Evolutionary conservation across 2,797 vertebrate species (phyloP).

Genomic region (Triplophysa yarkandensis): DNA sequence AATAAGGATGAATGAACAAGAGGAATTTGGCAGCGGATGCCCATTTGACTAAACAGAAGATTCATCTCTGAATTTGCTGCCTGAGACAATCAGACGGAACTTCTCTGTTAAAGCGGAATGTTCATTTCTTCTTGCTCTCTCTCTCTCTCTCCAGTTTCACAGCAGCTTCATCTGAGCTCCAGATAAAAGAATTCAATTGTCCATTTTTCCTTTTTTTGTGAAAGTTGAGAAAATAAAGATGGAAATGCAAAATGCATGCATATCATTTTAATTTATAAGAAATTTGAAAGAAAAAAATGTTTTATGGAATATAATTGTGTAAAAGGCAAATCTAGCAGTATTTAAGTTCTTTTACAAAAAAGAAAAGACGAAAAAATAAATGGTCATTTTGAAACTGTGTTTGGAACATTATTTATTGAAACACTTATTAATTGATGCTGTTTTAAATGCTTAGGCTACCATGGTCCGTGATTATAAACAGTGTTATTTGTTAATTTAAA

Average conservation of each 20-base stretch:
- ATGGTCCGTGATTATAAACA: neutral
- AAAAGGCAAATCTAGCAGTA: conserved; percentile 82
- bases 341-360: conserved; percentile 88
- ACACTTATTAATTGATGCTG: conserved; percentile 1
- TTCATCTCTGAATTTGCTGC: conserved; percentile 63
- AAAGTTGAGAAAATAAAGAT: conserved; percentile 79
- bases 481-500: neutral
- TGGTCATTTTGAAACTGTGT: conserved; percentile 66
- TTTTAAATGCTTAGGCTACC: neutral
- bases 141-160: conserved; percentile 39
- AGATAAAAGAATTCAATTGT: conserved; percentile 52
- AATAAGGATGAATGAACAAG: conserved; percentile 64
- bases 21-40: conserved; percentile 62
- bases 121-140: conserved; percentile 49
- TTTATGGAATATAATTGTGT: conserved; percentile 88
- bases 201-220: conserved; percentile 83
- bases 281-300: conserved; percentile 73
- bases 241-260: conserved; percentile 93
- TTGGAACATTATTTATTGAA: conserved; percentile 12
- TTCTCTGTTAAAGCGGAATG: conserved; percentile 61
- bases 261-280: conserved; percentile 89
- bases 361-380: conserved; percentile 79
- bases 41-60: conserved; percentile 63
- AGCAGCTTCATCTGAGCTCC: conserved; percentile 51
- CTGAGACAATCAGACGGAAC: conserved; percentile 73